Conservation (phyloP, 2,888 invertebrate species). For the Drosophila barbarae region DNA sequence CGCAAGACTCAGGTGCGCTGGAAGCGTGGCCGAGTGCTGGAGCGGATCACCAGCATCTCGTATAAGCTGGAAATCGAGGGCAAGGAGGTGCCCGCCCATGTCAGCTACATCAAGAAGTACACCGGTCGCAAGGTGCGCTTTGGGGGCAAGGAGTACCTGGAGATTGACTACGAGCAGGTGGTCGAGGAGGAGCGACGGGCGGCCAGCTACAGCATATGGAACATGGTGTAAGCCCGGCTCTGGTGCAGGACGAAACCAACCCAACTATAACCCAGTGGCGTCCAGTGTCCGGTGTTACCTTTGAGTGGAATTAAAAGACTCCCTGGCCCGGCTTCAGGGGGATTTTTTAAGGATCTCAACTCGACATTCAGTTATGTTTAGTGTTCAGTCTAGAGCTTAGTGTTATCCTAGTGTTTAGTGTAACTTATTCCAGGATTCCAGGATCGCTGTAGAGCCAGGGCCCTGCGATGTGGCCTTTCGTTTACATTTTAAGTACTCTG, state of each 20-base stretch:
- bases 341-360: constrained; percentile 76
- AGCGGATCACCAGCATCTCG: constrained; percentile 79
- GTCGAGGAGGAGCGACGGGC: constrained; percentile 76
- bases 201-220: constrained; percentile 79
- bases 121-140: constrained; percentile 78
- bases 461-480: constrained; percentile 45
- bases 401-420: constrained; percentile 59
- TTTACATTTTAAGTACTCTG: constrained; percentile 45
- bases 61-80: constrained; percentile 78
- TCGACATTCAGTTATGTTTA: constrained; percentile 71
- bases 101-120: constrained; percentile 78
- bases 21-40: constrained; percentile 76
- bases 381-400: constrained; percentile 41
- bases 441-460: constrained; percentile 33
- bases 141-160: constrained; percentile 78
- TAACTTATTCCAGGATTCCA: constrained; percentile 65
- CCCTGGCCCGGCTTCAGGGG: constrained; percentile 24
- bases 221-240: constrained; percentile 65
- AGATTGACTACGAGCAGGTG: constrained; percentile 79
- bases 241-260: constrained; percentile 21
- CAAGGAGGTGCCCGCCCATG: constrained; percentile 77
- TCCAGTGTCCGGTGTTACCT: constrained; percentile 39
- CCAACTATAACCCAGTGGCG: constrained; percentile 24
- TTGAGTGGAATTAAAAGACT: constrained; percentile 73
- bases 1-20: constrained; percentile 77